Evolutionary conservation across 35 echinoderm and acorn worm species (phyloP).

Genomic region (Diadema setosum): DNA sequence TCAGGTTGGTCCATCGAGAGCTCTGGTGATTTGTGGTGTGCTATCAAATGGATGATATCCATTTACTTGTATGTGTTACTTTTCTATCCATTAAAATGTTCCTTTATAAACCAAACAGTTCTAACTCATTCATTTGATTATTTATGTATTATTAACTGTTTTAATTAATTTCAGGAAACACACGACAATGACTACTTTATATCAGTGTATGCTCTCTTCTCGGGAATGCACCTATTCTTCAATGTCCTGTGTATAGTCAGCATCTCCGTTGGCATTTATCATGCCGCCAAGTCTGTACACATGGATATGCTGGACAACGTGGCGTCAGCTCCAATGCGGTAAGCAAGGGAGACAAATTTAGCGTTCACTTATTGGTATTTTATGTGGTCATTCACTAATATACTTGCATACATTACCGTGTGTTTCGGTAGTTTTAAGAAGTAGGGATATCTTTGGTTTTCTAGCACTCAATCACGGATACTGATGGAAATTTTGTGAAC

Average conservation of each 20-base stretch:
- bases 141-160: background rate
- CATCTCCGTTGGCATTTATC: conserved; percentile 19
- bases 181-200: conserved; percentile 31
- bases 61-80: background rate
- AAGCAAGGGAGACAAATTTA: too few relatives aligned
- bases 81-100: background rate
- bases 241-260: background rate
- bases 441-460: too few relatives aligned
- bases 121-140: background rate
- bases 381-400: too few relatives aligned
- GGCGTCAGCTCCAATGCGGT: conserved; percentile 68
- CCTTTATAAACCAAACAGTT: background rate
- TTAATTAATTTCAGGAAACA: background rate
- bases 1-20: background rate
- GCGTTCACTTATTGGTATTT: too few relatives aligned
- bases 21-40: background rate
- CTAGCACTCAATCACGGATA: too few relatives aligned
- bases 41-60: background rate
- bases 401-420: too few relatives aligned
- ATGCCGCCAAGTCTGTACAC: conserved; percentile 66
- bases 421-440: too few relatives aligned
- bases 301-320: conserved; percentile 57
- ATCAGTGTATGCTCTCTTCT: conserved; percentile 35
- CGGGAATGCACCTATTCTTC: conserved; percentile 3
- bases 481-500: too few relatives aligned